Percentiles rank a stretch among this genome's conserved stretches.
These are phyloP conservation scores for Nematolebias whitei DNA, from an alignment of 2,113 vertebrate genomes.

Conservation along the genomic window DNA sequence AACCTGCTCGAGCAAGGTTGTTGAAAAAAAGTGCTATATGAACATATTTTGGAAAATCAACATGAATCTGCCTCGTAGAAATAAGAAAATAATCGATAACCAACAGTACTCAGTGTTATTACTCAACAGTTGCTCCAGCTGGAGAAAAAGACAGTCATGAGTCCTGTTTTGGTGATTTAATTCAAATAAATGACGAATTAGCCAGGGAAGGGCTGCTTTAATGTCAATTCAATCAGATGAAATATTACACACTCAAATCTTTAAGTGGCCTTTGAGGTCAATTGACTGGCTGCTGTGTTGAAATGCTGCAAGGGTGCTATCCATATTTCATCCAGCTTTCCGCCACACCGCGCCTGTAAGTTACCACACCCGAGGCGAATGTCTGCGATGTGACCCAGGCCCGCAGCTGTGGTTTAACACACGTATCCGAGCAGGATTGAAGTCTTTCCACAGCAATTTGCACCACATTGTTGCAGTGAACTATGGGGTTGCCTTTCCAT, in stretches of 20 bases:
- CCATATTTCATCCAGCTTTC: constrained; percentile 70
- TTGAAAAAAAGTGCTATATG: too few species aligned
- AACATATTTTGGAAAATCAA: constrained; percentile 3
- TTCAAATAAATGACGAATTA: constrained; percentile 68
- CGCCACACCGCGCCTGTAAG: constrained; percentile 45
- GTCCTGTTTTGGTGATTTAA: constrained; percentile 43
- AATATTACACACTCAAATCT: constrained; percentile 74
- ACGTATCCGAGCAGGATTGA: constrained; percentile 16
- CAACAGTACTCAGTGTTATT: constrained; percentile 30
- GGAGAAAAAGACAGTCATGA: constrained; percentile 34
- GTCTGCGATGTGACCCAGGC: constrained; percentile 42
- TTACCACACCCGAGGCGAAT: constrained; percentile 50
- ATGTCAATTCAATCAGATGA: constrained; percentile 73
- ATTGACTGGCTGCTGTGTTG: constrained; percentile 66
- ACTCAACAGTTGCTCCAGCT: constrained; percentile 17
- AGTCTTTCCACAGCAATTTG: constrained; percentile 38
- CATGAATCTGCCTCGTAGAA: constrained; percentile 1
- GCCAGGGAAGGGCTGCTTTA: constrained; percentile 58
- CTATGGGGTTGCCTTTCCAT: constrained; percentile 8
- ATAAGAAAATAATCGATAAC: constrained; percentile 1
- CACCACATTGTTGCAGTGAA: constrained; percentile 15
- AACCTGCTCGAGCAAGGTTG: too few species aligned
- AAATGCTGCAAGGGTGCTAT: constrained; percentile 47
- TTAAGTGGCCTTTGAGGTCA: constrained; percentile 75
- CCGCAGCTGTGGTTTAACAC: constrained; percentile 26